phyloP scores from a whole-genome alignment of 2,888 invertebrate species.

The Nephrotoma guestfalica region DNA sequence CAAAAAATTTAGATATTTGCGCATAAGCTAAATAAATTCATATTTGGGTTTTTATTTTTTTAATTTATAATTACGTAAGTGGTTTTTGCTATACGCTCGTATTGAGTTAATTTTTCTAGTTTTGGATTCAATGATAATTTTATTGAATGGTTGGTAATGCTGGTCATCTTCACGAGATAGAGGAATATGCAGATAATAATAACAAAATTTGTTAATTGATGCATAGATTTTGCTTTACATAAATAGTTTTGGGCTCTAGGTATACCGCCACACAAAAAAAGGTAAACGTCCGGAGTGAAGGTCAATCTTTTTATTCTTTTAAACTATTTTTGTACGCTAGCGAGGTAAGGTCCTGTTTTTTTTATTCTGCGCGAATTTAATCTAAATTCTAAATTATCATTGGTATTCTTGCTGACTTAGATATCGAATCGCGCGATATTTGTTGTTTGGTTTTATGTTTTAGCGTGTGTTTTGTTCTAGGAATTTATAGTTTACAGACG shows the following conservation, averaged over 20 bases:
- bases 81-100: neutral
- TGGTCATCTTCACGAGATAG: neutral
- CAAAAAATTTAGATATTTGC: neutral
- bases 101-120: neutral
- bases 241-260: neutral
- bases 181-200: neutral
- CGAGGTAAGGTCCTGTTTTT: neutral
- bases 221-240: neutral
- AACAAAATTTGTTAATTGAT: neutral
- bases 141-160: neutral
- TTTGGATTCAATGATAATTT: neutral
- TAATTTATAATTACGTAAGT: conserved; percentile 2
- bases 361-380: neutral
- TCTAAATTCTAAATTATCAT: neutral
- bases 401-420: neutral
- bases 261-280: neutral
- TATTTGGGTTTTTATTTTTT: conserved; percentile 1
- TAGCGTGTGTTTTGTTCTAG: neutral
- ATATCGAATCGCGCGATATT: neutral
- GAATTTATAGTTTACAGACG: neutral
- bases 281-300: neutral
- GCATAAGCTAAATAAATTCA: conserved; percentile 3
- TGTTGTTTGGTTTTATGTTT: neutral
- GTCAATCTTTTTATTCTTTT: neutral
- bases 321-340: neutral